Evolutionary conservation across 2,113 vertebrate species (phyloP).

Genomic region (Centropus bengalensis): DNA sequence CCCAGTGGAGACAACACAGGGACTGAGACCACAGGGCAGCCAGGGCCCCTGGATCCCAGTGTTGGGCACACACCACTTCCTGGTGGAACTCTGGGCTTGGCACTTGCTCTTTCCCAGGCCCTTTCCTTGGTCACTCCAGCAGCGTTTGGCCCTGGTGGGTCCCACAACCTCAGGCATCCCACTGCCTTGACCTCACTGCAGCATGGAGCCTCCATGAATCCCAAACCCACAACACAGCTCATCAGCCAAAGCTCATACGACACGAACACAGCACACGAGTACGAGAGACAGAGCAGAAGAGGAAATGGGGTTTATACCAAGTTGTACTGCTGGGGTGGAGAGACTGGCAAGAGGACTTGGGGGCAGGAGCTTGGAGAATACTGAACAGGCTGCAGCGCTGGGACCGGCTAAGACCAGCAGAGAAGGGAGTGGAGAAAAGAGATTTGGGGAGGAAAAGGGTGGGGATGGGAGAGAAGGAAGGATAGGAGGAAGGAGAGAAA

Average conservation of each 20-base stretch:
- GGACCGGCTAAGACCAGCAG: constrained; percentile 79
- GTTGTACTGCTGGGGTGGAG: constrained; percentile 99
- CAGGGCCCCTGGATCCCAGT: not conserved
- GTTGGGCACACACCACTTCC: not conserved
- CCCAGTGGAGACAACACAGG: not conserved
- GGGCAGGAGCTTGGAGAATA: constrained; percentile 97
- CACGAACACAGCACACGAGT: constrained; percentile 51
- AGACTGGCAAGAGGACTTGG: constrained; percentile 99
- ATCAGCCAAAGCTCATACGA: constrained; percentile 38
- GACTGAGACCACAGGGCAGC: not conserved
- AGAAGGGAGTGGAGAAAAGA: constrained; percentile 42
- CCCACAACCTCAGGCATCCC: not conserved
- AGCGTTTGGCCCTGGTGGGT: not conserved
- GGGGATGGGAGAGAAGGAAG: not conserved
- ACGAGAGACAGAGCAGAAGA: constrained; percentile 59
- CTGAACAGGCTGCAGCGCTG: constrained; percentile 90
- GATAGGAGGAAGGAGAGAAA: constrained; percentile 52
- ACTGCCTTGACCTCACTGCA: not conserved
- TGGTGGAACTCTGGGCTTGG: not conserved
- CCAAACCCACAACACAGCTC: not conserved
- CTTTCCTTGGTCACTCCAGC: not conserved
- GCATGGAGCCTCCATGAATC: not conserved
- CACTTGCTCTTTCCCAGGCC: not conserved
- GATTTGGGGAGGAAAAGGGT: constrained; percentile 45
- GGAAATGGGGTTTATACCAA: constrained; percentile 87